These are phyloP conservation scores for Tenebrio molitor DNA, from an alignment of 1,140 invertebrate genomes.

Conservation along the genomic window DNA sequence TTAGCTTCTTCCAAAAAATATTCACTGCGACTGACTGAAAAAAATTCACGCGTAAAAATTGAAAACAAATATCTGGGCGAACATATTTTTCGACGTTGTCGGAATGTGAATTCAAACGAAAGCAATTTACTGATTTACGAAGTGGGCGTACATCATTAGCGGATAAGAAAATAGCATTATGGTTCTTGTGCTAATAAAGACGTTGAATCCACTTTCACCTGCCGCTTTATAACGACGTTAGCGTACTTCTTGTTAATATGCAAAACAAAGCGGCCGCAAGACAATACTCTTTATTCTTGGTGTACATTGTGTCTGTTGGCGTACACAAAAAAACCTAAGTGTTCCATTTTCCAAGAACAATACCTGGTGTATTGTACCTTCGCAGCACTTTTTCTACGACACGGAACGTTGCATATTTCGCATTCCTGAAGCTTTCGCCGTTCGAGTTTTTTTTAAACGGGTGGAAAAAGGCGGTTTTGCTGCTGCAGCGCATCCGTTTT, in stretches of 20 bases:
- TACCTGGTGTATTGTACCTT: background rate
- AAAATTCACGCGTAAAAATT: too few species aligned
- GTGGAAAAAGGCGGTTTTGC: background rate
- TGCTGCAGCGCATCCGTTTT: background rate
- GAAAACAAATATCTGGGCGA: too few species aligned
- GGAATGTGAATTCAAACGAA: too few species aligned
- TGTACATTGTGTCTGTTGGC: conserved; percentile 21
- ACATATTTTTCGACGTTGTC: too few species aligned
- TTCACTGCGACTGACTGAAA: too few species aligned
- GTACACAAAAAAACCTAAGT: conserved; percentile 17
- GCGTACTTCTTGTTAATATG: conserved; percentile 24
- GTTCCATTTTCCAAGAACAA: conserved; percentile 35
- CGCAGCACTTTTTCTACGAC: conserved; percentile 16
- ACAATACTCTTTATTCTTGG: conserved; percentile 31
- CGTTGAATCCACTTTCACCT: conserved; percentile 30
- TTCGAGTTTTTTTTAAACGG: background rate
- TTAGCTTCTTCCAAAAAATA: too few species aligned
- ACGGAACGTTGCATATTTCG: conserved; percentile 13
- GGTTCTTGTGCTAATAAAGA: conserved; percentile 23
- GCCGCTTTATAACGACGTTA: conserved; percentile 17
- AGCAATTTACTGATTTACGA: background rate
- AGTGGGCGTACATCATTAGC: conserved; percentile 11
- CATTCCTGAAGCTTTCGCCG: background rate
- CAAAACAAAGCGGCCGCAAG: conserved; percentile 23
- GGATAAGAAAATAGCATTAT: background rate